These are phyloP conservation scores for Drusus annulatus DNA, from an alignment of 1,140 invertebrate species.

Conservation along the genomic window DNA sequence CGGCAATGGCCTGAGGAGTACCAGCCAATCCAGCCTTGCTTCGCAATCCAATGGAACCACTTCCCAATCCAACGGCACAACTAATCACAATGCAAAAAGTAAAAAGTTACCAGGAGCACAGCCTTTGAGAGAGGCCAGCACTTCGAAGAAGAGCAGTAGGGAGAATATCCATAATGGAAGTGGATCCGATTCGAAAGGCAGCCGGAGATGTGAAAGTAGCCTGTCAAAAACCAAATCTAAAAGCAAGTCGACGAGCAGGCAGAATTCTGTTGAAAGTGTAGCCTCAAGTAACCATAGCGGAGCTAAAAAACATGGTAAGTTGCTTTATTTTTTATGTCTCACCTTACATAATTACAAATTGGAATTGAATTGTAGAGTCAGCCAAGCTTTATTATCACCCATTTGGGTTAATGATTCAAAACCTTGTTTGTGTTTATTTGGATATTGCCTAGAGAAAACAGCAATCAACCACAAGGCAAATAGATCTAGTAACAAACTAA, in stretches of 20 bases:
- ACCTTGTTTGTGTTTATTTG: too few relatives aligned
- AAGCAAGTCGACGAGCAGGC: conserved; percentile 55
- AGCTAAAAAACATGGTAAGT: conserved; percentile 48
- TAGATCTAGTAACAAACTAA: too few relatives aligned
- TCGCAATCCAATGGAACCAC: conserved; percentile 47
- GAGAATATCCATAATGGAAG: conserved; percentile 35
- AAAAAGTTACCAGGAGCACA: conserved; percentile 46
- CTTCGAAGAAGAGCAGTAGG: conserved; percentile 33
- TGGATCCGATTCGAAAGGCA: background rate
- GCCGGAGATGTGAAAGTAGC: conserved; percentile 48
- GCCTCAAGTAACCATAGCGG: conserved; percentile 52
- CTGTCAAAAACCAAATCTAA: conserved; percentile 55
- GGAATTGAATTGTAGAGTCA: too few relatives aligned
- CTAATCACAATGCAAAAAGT: conserved; percentile 36
- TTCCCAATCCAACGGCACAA: conserved; percentile 48
- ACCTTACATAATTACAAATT: background rate
- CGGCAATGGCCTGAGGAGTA: conserved; percentile 49
- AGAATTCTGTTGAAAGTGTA: conserved; percentile 55
- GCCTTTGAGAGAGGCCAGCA: conserved; percentile 29
- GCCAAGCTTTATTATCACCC: too few relatives aligned
- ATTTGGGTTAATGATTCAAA: too few relatives aligned
- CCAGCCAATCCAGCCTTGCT: conserved; percentile 52
- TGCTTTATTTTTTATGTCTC: background rate
- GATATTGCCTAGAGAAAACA: too few relatives aligned
- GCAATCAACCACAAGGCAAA: too few relatives aligned